Conservation (phyloP, 37 sponge, comb jelly and placozoan genomes). For the Mnemiopsis leidyi region DNA sequence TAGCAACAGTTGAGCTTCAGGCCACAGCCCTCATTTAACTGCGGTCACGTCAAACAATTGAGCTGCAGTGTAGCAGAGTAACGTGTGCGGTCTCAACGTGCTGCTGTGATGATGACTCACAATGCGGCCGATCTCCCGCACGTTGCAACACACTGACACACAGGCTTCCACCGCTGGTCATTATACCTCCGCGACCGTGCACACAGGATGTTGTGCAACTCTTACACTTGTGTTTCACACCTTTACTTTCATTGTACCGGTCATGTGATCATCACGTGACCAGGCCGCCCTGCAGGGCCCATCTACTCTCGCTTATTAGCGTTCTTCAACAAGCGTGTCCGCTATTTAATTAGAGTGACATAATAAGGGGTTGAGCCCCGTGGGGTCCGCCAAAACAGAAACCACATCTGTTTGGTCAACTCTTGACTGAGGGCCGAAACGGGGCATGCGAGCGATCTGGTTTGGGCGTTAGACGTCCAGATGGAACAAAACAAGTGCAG, state of each 20-base stretch:
- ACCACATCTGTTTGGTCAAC: not conserved
- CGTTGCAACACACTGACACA: no score
- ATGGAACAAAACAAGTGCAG: not conserved
- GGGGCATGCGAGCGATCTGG: not conserved
- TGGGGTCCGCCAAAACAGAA: not conserved
- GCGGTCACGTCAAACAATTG: not conserved
- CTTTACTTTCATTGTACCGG: not conserved
- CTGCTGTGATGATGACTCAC: not conserved
- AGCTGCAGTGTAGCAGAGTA: not conserved
- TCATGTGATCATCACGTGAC: not conserved
- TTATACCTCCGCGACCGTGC: not conserved
- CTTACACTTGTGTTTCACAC: not conserved
- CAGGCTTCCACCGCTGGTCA: not conserved
- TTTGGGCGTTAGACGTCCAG: not conserved
- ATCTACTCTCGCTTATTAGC: not conserved
- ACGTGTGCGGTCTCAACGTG: no score
- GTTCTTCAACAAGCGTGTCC: not conserved
- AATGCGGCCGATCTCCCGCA: not conserved
- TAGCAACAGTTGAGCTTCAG: not conserved
- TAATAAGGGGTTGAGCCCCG: not conserved
- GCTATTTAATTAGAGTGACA: slow-evolving; percentile 49
- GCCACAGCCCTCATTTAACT: not conserved
- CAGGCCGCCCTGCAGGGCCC: not conserved
- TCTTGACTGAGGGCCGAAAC: not conserved
- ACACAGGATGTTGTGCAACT: not conserved